Base-by-base conservation (phyloP, 2,888 invertebrate species). In the Phyto melanocephala region DNA sequence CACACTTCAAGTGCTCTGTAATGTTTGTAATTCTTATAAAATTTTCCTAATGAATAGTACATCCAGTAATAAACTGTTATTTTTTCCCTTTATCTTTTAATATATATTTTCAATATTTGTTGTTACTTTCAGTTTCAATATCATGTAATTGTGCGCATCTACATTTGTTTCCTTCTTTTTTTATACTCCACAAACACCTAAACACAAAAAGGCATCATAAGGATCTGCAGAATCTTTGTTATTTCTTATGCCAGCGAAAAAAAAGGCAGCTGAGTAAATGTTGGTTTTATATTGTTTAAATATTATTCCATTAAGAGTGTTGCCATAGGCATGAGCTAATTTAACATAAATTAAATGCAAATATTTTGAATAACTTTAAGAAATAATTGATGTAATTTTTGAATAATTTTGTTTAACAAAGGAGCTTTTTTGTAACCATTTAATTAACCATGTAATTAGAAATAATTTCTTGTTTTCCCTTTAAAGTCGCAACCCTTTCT, bases 41-140 rank as follows among this genome's bases (percentile, higher is more conserved):
- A 71, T 60, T 50, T 71, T 60, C 60, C 50, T 60, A 71, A 71
- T 71, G 71, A 71, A 60, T 60, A 60, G 71, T 71, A 35, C 50
- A 71, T 58, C 47, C 37, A 37, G 60, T 60, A 60, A 60, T 71
- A 60, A 71, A 58, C 58, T 58, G 47, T 22, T 71, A 37, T 47
- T 71, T 45, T 71, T 20, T 33, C 47, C 5, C 8, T 56, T 42
- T 45, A 28, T 28, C 5, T 42, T 42, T 68, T 54, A 1, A 6
- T 8, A 20, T 13, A 24, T 67, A 7, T n/a, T 65, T 35, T 50
- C 37, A 33, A 58, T 56, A 56, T 54, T 11, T 13, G 11, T 33
- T 67, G 35, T 35, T 35, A 33, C 33, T 33, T 35, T 67, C 20
- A 42, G 42, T 56, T 68, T 68, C 8, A 22, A 28, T 33, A 7